phyloP scores from a whole-genome alignment of 2,797 vertebrate species.

The Threskiornis aethiopicus region DNA sequence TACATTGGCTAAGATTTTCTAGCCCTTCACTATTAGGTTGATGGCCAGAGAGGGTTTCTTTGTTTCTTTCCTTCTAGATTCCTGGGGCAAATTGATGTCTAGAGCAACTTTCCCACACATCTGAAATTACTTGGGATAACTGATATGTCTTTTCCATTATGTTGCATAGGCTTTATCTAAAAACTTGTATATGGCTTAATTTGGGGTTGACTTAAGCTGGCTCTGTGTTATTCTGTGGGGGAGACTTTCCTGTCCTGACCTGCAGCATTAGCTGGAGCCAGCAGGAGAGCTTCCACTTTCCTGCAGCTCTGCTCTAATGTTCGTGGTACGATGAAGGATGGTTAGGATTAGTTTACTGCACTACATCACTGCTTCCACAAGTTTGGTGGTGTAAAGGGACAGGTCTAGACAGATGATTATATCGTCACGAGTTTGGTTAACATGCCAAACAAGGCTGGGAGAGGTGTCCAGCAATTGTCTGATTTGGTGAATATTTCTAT shows the following conservation, averaged over 20 bases:
- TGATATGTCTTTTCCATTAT: neutral
- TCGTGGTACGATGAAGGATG: neutral
- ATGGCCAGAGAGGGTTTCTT: neutral
- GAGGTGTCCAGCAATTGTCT: neutral
- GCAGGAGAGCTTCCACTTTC: neutral
- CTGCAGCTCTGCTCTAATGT: neutral
- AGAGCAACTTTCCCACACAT: neutral
- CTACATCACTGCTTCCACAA: neutral
- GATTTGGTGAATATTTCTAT: neutral
- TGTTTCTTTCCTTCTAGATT: neutral
- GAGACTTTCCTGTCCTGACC: neutral
- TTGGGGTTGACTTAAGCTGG: neutral
- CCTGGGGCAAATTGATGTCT: neutral
- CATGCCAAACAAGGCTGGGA: neutral
- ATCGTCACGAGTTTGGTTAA: neutral
- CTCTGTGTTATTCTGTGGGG: neutral
- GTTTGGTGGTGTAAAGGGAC: neutral
- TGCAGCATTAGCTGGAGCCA: neutral
- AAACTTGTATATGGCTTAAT: neutral
- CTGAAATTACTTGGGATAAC: neutral
- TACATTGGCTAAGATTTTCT: neutral
- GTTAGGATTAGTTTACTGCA: neutral
- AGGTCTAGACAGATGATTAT: neutral
- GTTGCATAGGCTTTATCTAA: neutral
- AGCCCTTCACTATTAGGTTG: neutral